Evolutionary conservation across 2,888 invertebrate genomes (phyloP), one percentile per base, ranked within the genome.

Genomic region (Hypselothyrea guttata): DNA sequence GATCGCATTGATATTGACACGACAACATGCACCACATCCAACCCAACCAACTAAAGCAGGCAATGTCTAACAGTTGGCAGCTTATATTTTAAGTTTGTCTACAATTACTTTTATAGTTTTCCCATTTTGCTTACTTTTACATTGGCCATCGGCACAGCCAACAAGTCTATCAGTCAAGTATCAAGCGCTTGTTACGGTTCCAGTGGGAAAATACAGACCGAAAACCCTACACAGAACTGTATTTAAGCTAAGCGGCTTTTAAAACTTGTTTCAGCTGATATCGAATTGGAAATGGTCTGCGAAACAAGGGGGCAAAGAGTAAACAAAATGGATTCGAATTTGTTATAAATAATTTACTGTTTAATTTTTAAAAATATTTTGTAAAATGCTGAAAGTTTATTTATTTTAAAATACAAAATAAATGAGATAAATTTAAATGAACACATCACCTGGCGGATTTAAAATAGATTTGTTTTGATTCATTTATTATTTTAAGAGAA

Each of bases 161-260:
- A 88, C 87, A 85, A 86, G 86, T 88, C 86, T 87, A 87, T 87
- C 87, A 88, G 86, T 87, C 87, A 88, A 83, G 76, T 79, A 69
- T 84, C 76, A 75, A 75, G 65, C 28, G 51, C 82, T 57, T 82
- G 40, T 46, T 38, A 52, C 51, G 45, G 37, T 51, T 73, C 54
- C 74, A 34, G 13, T 15, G 63, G 70, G 55, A 55, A 46, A 18
- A 13, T 33, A 18, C 38, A 41, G 18, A 37, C 30, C n/a, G n/a
- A n/a, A n/a, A n/a, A 42, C 13, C 40, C 16, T 18, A 52, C 44
- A 49, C 28, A 52, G 30, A 31, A 31, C 38, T 59, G 49, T 51
- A 40, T 55, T 37, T 47, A 53, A 54, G 30, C 35, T 38, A 44
- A 48, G 38, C 7, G 8, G 9, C 22, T 22, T 22, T 22, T 22